A percentile compares a stretch with the other conserved stretches of the same genome.
These are phyloP conservation scores for Lepisosteus osseus DNA, from an alignment of 2,113 vertebrate genomes.

Conservation along the genomic window DNA sequence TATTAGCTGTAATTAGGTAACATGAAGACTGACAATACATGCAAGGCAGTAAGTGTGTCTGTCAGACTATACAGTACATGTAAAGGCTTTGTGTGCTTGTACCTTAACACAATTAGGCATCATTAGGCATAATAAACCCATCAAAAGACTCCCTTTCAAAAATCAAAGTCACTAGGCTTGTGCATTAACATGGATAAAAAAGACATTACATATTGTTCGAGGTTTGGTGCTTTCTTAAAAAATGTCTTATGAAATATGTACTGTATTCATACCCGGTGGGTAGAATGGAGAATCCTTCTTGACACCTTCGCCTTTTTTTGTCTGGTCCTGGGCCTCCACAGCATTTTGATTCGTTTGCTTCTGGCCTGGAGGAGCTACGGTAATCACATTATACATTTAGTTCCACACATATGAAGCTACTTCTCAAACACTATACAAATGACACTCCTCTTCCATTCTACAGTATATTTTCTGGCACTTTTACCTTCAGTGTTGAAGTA, in stretches of 20 bases:
- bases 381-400: constrained; percentile 1
- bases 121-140: no score
- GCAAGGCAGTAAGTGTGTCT: no score
- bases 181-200: background rate
- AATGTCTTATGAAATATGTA: background rate
- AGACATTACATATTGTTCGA: background rate
- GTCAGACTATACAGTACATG: no score
- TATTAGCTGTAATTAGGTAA: no score
- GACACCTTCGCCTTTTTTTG: constrained; percentile 37
- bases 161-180: no score
- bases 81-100: no score
- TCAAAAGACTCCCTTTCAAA: no score
- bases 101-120: no score
- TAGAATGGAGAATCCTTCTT: constrained; percentile 76
- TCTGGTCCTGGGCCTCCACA: constrained; percentile 54
- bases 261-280: constrained; percentile 64
- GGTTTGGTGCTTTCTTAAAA: background rate
- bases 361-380: constrained; percentile 42
- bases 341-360: constrained; percentile 54
- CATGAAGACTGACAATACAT: no score
- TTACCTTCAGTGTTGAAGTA: background rate
- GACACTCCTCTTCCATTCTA: no score
- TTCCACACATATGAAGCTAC: background rate
- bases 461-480: no score
- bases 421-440: background rate